Base-by-base conservation (phyloP, 2,113 vertebrate genomes). In the Chionodraco myersi region DNA sequence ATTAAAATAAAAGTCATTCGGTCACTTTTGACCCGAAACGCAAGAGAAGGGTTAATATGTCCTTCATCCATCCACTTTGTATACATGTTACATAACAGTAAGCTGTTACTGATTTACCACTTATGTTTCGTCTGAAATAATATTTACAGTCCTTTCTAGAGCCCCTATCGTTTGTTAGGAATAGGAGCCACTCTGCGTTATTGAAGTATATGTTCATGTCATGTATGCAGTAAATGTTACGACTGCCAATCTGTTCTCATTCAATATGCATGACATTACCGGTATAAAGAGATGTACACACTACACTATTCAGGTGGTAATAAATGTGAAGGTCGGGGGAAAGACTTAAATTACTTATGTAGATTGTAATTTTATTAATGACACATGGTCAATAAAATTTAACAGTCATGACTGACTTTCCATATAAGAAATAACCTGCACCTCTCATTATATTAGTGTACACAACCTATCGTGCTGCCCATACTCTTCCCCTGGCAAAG, bases 251-350 rank as follows among this genome's bases (percentile, higher is more conserved):
- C 41, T 71, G 58, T 48, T 48, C 26, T 63, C 12, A 60, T 54
- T 53, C 26, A 34, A 45, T 78, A 70, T 70, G 11, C 65, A 48
- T 4, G 14, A 62, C 26, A 36, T 71, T 10, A 1, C 23, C 10
- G 41, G 41, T 49, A 15, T 49, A 15, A 48, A 56, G 64, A 44
- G 23, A 54, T 62, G 41, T 21, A 64, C 59, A 57, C 68, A 64
- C 7, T 49, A 23, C 49, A 10, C 60, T 30, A 44, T 64, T 56
- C 26, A 51, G 54, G 23, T 51, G 73, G 26, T 18, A 64, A 70
- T 51, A 44, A 36, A 63, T 49, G 26, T 64, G 49, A 71, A 79
- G 67, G 60, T 70, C 16, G 9, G 45, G 10, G 15, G 15, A 18
- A 18, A 77, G 30, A 54, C n/a, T 1, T 15, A 45, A 54, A 15